Percentiles rank a stretch among this genome's conserved stretches.
phyloP scores from a whole-genome alignment of 2,888 invertebrate species.

The Nemotelus pantherinus region DNA sequence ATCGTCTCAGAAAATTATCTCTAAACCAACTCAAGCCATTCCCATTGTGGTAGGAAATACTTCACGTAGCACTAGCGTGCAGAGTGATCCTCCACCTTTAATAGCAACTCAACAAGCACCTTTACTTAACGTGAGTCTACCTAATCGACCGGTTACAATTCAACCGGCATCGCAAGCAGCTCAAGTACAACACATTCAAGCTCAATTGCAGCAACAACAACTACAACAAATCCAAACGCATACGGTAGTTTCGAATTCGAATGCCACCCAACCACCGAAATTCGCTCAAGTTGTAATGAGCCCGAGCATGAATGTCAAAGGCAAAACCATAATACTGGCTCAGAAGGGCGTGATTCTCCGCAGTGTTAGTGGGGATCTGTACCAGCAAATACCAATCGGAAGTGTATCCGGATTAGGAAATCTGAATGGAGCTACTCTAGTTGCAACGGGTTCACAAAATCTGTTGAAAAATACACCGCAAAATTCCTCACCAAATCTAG shows the following conservation, averaged over 20 bases:
- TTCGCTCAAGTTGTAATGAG: conserved; percentile 63
- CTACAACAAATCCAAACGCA: conserved; percentile 60
- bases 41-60: conserved; percentile 58
- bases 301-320: conserved; percentile 59
- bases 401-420: conserved; percentile 61
- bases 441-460: conserved; percentile 61
- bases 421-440: conserved; percentile 56
- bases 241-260: conserved; percentile 63
- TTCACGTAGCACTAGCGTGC: conserved; percentile 51
- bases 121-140: conserved; percentile 62
- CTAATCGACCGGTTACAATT: conserved; percentile 63
- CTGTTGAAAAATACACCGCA: conserved; percentile 61
- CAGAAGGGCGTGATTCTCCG: conserved; percentile 64
- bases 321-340: conserved; percentile 63
- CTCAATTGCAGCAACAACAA: conserved; percentile 62
- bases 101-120: conserved; percentile 61
- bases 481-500: conserved; percentile 53
- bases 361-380: conserved; percentile 64
- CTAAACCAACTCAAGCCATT: conserved; percentile 63
- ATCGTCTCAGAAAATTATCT: conserved; percentile 62
- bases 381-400: conserved; percentile 64
- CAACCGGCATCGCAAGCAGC: conserved; percentile 64
- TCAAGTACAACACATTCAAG: conserved; percentile 63
- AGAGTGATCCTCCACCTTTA: conserved; percentile 62
- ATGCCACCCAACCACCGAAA: conserved; percentile 63